Base-by-base conservation (phyloP, 2,113 vertebrate genomes). In the Leptocoma aspasia region DNA sequence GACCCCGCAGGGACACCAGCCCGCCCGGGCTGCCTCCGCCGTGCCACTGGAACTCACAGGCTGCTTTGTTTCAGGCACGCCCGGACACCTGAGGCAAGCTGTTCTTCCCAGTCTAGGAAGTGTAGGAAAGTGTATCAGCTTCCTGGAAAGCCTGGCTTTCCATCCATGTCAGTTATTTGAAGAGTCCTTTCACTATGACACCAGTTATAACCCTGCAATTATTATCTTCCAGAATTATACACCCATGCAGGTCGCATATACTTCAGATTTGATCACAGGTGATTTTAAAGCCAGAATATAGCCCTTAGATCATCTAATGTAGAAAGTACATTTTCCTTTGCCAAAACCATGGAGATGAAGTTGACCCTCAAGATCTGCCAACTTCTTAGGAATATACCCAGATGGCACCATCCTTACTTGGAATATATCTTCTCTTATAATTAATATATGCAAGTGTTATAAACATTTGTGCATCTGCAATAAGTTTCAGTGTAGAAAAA, bases 41-140 rank as follows among this genome's bases (percentile, higher is more conserved):
- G 2, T 1, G 42, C 53, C 70, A 0, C 20, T 1, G 9, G 3
- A 30, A 1, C 22, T 2, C 65, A 1, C 52, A 0, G 42, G 1
- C 33, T 22, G 65, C 69, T 23, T 61, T 7, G 26, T 0, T 13
- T 3, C 54, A 4, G 59, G 11, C 11, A 33, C 45, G 4, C 41
- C 27, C 42, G 0, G 39, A 7, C 42, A 30, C n/a, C 52, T 11
- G 65, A 4, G 64, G 7, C 8, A 21, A 54, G 50, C 50, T 20
- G 54, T 0, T 44, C 59, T 9, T 13, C 9, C 30, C 90, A 8
- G 35, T 0, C 59, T 4, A n/a, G n/a, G n/a, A n/a, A n/a, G n/a
- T n/a, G n/a, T 3, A 10, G 1, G 15, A 56, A 82, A 57, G 41
- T 2, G 4, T 3, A 61, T 14, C 47, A 28, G 0, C 57, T 44